These are phyloP conservation scores for Anarsia innoxiella DNA, from an alignment of 2,888 invertebrate genomes.

Conservation along the genomic window DNA sequence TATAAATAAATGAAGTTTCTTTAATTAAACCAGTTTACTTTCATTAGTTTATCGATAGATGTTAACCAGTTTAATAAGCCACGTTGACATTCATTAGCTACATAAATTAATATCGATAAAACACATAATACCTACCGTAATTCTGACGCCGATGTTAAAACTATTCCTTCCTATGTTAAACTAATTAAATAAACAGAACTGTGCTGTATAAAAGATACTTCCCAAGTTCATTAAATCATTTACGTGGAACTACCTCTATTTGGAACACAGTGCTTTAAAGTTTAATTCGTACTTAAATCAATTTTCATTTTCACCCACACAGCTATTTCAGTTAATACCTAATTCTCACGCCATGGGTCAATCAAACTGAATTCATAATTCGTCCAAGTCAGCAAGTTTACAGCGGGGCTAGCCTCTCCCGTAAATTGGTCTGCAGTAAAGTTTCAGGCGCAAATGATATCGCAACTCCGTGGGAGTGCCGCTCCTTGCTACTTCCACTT, in stretches of 20 bases:
- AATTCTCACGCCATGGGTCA: constrained; percentile 24
- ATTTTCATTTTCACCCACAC: constrained; percentile 12
- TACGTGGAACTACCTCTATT: constrained; percentile 1
- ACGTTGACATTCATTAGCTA: no score
- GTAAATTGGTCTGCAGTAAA: constrained; percentile 40
- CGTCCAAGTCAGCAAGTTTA: constrained; percentile 38
- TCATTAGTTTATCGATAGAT: no score
- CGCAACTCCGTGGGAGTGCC: constrained; percentile 6
- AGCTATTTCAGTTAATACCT: constrained; percentile 13
- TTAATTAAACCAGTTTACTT: no score
- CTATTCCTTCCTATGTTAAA: no score
- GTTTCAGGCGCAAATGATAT: constrained; percentile 38
- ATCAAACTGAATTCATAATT: constrained; percentile 48
- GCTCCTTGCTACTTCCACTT: no score
- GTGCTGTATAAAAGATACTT: no score
- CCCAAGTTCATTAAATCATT: neutral
- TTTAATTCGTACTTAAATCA: constrained; percentile 11
- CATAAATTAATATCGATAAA: no score
- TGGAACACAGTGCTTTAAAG: constrained; percentile 11
- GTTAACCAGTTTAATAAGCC: no score
- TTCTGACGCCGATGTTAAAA: no score
- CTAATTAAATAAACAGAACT: no score
- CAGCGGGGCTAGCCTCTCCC: constrained; percentile 30
- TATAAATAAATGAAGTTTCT: no score
- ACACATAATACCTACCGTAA: no score